A percentile compares a stretch with the other conserved stretches of the same genome.
These are phyloP conservation scores for Danio tinwini DNA, from an alignment of 2,797 vertebrate genomes.

Conservation along the genomic window DNA sequence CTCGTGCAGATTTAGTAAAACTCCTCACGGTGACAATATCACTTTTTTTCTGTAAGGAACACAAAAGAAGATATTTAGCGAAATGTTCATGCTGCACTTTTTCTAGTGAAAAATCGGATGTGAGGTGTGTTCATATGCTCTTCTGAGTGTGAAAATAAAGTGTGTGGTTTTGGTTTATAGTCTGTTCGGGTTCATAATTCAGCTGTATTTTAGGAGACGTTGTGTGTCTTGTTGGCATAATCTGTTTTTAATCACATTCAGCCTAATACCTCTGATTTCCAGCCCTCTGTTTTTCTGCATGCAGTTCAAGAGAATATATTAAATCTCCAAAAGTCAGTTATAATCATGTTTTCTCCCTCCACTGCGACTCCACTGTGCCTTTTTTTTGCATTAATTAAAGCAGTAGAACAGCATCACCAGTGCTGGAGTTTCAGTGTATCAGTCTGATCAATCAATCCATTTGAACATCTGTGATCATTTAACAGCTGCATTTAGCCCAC, in stretches of 20 bases:
- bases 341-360: slow-evolving; percentile 29
- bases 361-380: slow-evolving; percentile 3
- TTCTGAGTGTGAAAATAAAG: too few species aligned
- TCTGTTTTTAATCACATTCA: slow-evolving; percentile 14
- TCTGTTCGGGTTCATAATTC: background rate
- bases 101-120: too few species aligned
- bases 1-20: background rate
- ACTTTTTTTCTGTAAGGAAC: too few species aligned
- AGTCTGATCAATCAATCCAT: too few species aligned
- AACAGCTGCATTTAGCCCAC: too few species aligned
- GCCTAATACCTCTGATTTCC: background rate
- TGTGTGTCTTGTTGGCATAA: background rate
- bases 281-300: background rate
- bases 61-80: too few species aligned
- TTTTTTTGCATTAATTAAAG: slow-evolving; percentile 41
- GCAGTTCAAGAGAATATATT: slow-evolving; percentile 25
- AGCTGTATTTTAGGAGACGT: background rate
- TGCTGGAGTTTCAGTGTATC: too few species aligned
- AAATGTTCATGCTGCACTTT: too few species aligned
- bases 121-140: too few species aligned
- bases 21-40: too few species aligned
- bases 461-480: too few species aligned
- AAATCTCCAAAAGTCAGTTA: slow-evolving; percentile 36
- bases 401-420: slow-evolving; percentile 4
- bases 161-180: too few species aligned